Evolutionary conservation across 2,888 invertebrate species (phyloP).

Genomic region (Celastrina argiolus): DNA sequence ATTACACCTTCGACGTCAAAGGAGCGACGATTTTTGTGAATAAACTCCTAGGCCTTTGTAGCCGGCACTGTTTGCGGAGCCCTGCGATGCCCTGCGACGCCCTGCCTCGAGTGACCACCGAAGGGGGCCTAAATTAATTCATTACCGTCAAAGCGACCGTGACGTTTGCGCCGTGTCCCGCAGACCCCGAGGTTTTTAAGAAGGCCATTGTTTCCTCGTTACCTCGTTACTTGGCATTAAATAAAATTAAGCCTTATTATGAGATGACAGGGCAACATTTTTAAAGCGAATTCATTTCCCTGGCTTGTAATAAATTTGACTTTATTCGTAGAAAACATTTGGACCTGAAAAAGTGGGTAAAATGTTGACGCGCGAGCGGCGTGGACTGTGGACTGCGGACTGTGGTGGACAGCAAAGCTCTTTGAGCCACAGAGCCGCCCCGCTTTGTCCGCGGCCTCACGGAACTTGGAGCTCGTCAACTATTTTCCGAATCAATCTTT

Average conservation of each 20-base stretch:
- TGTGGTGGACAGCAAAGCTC: constrained; percentile 63
- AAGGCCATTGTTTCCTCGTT: not conserved
- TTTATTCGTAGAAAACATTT: too few relatives aligned
- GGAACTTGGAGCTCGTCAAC: constrained; percentile 36
- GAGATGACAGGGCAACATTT: not conserved
- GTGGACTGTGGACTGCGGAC: too few relatives aligned
- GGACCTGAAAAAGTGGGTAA: constrained; percentile 2
- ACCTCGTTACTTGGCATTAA: constrained; percentile 2
- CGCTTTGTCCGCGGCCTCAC: constrained; percentile 41
- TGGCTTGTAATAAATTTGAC: too few relatives aligned
- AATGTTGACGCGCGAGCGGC: constrained; percentile 38
- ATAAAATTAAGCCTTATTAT: not conserved
- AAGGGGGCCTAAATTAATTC: constrained; percentile 40
- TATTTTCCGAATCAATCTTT: constrained; percentile 26
- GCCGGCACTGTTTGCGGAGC: constrained; percentile 63
- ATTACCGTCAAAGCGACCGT: constrained; percentile 60
- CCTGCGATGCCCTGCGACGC: too few relatives aligned
- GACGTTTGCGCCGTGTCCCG: constrained; percentile 43
- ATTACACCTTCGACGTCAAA: constrained; percentile 74
- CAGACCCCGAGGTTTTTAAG: not conserved
- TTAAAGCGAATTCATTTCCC: too few relatives aligned
- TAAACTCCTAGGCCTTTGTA: constrained; percentile 62
- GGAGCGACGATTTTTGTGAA: constrained; percentile 61
- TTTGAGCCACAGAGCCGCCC: constrained; percentile 53
- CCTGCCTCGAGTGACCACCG: constrained; percentile 45